phyloP scores from a whole-genome alignment of 2,113 vertebrate genomes.

The Danionella cerebrum region DNA sequence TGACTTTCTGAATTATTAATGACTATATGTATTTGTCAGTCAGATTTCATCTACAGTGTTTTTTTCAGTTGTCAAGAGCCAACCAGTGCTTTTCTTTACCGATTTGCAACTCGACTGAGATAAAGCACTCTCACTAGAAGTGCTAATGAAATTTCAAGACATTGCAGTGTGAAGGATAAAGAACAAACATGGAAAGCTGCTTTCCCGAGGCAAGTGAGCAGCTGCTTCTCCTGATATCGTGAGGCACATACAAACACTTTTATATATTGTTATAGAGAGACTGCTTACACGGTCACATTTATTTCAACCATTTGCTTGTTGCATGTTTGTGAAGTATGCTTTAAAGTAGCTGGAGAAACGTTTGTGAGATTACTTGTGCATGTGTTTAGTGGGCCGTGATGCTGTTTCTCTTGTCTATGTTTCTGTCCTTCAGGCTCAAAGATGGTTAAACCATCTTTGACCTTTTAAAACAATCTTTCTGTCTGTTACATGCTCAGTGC shows the following conservation, averaged over 20 bases:
- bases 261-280: too few species aligned
- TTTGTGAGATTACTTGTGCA: too few species aligned
- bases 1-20: too few species aligned
- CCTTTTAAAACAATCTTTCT: conserved; percentile 13
- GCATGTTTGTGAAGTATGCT: too few species aligned
- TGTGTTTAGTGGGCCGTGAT: too few species aligned
- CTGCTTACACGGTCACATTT: too few species aligned
- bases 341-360: too few species aligned
- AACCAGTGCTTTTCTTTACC: background rate
- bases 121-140: conserved; percentile 23
- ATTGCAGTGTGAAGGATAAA: background rate
- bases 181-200: conserved; percentile 25
- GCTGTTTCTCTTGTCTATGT: background rate
- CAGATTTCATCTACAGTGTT: too few species aligned
- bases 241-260: too few species aligned
- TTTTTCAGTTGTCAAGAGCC: background rate
- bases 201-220: background rate
- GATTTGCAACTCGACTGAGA: background rate
- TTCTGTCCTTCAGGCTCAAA: background rate
- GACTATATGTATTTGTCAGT: background rate
- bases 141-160: conserved; percentile 36
- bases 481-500: background rate
- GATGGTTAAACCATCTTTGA: background rate
- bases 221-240: conserved; percentile 20
- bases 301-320: too few species aligned